Base-by-base conservation (phyloP, 2,888 invertebrate genomes). In the Lasioglossum oenotherae region DNA sequence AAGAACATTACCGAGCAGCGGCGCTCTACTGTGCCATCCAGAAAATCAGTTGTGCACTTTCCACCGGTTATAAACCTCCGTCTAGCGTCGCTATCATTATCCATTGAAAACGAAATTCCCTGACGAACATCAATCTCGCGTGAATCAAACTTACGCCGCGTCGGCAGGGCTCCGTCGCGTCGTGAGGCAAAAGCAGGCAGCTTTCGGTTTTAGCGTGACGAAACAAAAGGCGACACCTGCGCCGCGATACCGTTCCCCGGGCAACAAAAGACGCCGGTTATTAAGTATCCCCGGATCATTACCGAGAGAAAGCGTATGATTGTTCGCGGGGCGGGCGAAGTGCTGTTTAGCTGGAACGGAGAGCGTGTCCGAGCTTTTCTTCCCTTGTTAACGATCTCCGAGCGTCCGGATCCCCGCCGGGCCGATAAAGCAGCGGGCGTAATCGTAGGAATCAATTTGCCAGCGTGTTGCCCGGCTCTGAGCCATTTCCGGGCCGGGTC, bases 401-500 rank as follows among this genome's bases (percentile, higher is more conserved):
- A 38, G 38, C 35, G 69, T 6, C 19, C n/a, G 46, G 79, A 57
- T 81, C 67, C 79, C 77, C 80, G 74, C 35, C 60, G 80, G 60
- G 74, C 64, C 85, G 85, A 87, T 90, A 90, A 90, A 89, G 78
- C 89, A 87, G 82, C 88, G 83, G 82, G 86, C 49, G 83, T 19
- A 80, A 90, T 86, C 85, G 78, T 77, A 80, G 77, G 38, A 86
- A 90, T 90, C 86, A 80, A 88, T 84, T 86, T 81, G 46, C 67
- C 49, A n/a, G 14, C 79, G 73, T 77, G 76, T 74, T 53, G 80
- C 74, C 83, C 71, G 80, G 74, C 80, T 84, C 73, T 84, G 86
- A 90, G 84, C 89, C 85, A 86, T 87, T 90, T 90, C 86, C 90
- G 82, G 69, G 69, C 31, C 41, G 16, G 44, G 60, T n/a, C 41